Conservation (phyloP, 92 coral and sea anemone species). For the Paramuricea clavata region DNA sequence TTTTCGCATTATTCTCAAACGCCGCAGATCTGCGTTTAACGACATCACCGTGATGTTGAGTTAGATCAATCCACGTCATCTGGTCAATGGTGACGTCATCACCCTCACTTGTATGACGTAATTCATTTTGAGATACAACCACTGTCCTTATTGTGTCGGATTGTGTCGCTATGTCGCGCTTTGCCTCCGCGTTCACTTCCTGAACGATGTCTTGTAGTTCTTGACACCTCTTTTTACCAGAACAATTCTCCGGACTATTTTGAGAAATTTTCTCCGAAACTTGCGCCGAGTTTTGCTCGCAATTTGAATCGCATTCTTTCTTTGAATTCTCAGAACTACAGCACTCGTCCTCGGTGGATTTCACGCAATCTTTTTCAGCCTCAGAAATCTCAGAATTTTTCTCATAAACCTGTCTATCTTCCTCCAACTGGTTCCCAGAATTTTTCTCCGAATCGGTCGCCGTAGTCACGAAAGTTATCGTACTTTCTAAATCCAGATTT, state of each 20-base stretch:
- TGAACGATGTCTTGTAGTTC: constrained; percentile 26
- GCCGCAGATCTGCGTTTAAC: constrained; percentile 43
- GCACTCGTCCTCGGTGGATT: too few relatives aligned
- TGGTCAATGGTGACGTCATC: constrained; percentile 38
- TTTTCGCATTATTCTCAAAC: constrained; percentile 11
- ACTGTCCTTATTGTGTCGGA: neutral
- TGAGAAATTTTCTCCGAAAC: neutral
- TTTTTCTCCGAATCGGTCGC: neutral
- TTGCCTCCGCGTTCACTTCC: constrained; percentile 46
- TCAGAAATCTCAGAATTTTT: neutral
- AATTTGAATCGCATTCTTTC: too few relatives aligned
- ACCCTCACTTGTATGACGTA: neutral
- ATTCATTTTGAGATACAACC: constrained; percentile 8
- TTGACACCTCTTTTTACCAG: neutral
- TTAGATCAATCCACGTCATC: constrained; percentile 39
- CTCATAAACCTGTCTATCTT: neutral
- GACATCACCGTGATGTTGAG: constrained; percentile 42
- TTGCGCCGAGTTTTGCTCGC: neutral
- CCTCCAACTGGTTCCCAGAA: neutral
- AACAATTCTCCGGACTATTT: neutral
- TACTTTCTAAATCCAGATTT: neutral
- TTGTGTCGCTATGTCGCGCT: constrained; percentile 11
- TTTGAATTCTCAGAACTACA: too few relatives aligned
- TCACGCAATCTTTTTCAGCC: too few relatives aligned
- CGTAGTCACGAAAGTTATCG: neutral